Conservation (phyloP, 2,113 vertebrate species). For the Brachirus orientalis region DNA sequence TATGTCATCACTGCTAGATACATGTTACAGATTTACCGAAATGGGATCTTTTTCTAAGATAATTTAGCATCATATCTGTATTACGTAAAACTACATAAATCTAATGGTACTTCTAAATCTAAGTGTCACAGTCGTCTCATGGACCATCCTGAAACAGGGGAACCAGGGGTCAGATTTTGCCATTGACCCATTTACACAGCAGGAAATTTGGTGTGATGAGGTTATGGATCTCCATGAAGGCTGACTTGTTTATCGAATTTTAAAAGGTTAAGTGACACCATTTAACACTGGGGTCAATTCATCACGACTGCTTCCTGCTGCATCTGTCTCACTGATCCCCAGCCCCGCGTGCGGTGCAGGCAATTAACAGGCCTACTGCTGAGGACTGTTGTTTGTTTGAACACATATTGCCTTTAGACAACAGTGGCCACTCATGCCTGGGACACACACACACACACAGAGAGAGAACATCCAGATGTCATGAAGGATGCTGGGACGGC, state of each 20-base stretch:
- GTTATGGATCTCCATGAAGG: slow-evolving; percentile 45
- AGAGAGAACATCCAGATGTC: slow-evolving; percentile 33
- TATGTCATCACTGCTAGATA: too few species aligned
- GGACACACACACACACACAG: slow-evolving; percentile 1
- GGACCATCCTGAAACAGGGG: neutral
- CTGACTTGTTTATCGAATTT: slow-evolving; percentile 73
- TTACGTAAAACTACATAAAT: too few species aligned
- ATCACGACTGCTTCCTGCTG: slow-evolving; percentile 73
- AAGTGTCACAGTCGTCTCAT: neutral
- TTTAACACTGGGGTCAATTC: slow-evolving; percentile 75
- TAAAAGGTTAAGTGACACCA: slow-evolving; percentile 73
- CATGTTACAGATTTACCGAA: too few species aligned
- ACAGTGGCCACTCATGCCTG: slow-evolving; percentile 7
- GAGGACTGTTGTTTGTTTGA: slow-evolving; percentile 42
- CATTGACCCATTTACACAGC: slow-evolving; percentile 49
- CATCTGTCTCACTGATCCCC: slow-evolving; percentile 66
- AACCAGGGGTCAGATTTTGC: slow-evolving; percentile 40
- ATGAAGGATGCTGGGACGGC: slow-evolving; percentile 17
- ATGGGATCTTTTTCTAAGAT: too few species aligned
- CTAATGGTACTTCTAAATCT: too few species aligned
- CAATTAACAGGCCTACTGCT: slow-evolving; percentile 57
- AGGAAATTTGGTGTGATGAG: slow-evolving; percentile 69
- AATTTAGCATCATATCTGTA: too few species aligned
- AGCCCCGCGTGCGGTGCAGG: slow-evolving; percentile 39
- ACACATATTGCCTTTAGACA: slow-evolving; percentile 33